Conservation (phyloP, 1,140 invertebrate species). For the Kradibia gibbosae region DNA sequence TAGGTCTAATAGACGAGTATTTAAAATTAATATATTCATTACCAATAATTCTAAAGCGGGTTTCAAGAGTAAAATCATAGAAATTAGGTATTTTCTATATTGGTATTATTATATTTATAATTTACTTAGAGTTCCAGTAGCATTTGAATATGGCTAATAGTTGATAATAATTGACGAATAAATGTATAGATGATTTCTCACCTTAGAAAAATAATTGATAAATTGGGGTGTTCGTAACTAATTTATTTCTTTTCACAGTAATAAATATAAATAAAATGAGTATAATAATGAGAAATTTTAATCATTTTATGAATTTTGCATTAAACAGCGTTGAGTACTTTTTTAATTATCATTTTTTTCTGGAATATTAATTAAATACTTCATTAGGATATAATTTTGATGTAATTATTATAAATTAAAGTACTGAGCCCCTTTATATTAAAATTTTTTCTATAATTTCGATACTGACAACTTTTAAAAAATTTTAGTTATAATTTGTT, state of each 20-base stretch:
- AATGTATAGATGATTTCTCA: not conserved
- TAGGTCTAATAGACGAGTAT: too few species aligned
- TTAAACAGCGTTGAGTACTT: too few species aligned
- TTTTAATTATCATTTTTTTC: too few species aligned
- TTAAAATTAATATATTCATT: too few species aligned
- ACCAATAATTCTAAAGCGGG: not conserved
- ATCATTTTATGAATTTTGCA: constrained; percentile 26
- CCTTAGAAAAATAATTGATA: not conserved
- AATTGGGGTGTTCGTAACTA: not conserved
- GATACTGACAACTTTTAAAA: too few species aligned
- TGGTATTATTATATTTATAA: not conserved
- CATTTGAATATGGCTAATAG: not conserved
- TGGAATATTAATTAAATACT: too few species aligned
- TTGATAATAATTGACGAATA: not conserved
- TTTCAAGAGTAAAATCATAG: not conserved
- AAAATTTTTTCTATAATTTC: too few species aligned
- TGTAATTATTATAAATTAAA: too few species aligned
- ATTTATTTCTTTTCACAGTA: not conserved
- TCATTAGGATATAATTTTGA: too few species aligned
- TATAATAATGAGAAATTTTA: constrained; percentile 43
- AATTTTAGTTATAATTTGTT: too few species aligned
- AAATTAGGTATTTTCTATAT: not conserved
- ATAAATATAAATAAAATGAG: constrained; percentile 34
- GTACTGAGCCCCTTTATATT: too few species aligned
- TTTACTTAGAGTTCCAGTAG: not conserved